phyloP scores from a whole-genome alignment of 2,113 vertebrate genomes.

The Balaeniceps rex region DNA sequence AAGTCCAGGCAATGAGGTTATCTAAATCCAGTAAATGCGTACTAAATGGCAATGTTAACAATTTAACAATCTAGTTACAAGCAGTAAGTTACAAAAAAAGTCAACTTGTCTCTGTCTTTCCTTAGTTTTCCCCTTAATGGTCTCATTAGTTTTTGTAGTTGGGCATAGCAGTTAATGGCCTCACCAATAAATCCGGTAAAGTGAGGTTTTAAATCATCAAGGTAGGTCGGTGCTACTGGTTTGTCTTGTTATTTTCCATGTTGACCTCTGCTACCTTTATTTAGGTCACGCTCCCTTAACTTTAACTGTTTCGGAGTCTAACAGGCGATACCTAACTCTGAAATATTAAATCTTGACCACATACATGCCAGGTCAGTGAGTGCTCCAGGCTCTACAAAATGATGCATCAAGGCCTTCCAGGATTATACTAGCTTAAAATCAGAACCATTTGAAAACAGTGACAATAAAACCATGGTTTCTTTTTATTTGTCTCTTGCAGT shows the following conservation, averaged over 20 bases:
- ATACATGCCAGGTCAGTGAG: not conserved
- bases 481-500: not conserved
- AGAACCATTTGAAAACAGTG: not conserved
- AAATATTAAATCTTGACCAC: not conserved
- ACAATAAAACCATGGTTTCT: not conserved
- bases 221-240: slow-evolving; percentile 8
- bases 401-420: not conserved
- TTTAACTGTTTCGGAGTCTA: not conserved
- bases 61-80: slow-evolving; percentile 55
- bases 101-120: slow-evolving; percentile 31
- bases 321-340: not conserved
- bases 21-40: slow-evolving; percentile 36
- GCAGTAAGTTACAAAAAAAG: slow-evolving; percentile 34
- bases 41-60: slow-evolving; percentile 59
- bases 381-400: not conserved
- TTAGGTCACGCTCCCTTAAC: slow-evolving; percentile 1
- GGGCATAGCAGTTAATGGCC: slow-evolving; percentile 59
- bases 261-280: slow-evolving; percentile 11
- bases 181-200: slow-evolving; percentile 57
- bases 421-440: not conserved
- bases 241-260: slow-evolving; percentile 30
- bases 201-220: slow-evolving; percentile 36
- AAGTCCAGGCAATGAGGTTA: not conserved
- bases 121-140: slow-evolving; percentile 61
- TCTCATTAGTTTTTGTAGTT: slow-evolving; percentile 67